Base-by-base conservation (phyloP, 2,888 invertebrate genomes). In the Parnassius glacialis region DNA sequence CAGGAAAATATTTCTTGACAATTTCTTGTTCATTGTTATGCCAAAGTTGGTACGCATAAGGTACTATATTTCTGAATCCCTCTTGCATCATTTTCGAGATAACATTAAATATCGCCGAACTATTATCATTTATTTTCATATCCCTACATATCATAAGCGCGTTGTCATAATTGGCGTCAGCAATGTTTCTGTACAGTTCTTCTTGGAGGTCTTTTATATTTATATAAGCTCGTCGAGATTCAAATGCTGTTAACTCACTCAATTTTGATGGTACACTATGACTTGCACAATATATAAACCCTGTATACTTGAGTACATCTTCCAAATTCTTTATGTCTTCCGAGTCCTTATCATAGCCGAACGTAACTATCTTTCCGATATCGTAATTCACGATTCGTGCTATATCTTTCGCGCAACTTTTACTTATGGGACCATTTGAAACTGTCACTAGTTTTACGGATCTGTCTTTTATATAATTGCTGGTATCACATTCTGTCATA, bases 21-120 rank as follows among this genome's bases (percentile, higher is more conserved):
- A 52, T 10, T 52, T 52, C 52, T 11, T 52, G 52, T 34, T 34
- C 52, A 20, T 34, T 34, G 11, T 25, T 52, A 11, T 25, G 16
- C 25, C 52, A 52, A 52, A 52, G 52, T 34, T 52, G 52, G 20
- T 52, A 52, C 11, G 52, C 25, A 20, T 25, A 52, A 16, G 20
- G 10, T 12, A 52, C 9, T 12, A 52, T 10, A 25, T 25, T 25
- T 2, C 12, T 16, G 52, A 10, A 7, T 34, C 25, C 52, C 25
- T 20, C 20, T 20, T 52, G 20, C 9, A 52, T 12, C 20, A 52
- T 52, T 25, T 52, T 52, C 12, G 52, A 25, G 10, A 52, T 12
- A 12, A 25, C 25, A 34, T 25, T 52, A 7, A 16, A 10, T 25
- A 52, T 52, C 3, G 34, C 20, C 11, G 25, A 25, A 20, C 20